Conservation (phyloP, 2,888 invertebrate genomes). For the Drosophila demipolita region DNA sequence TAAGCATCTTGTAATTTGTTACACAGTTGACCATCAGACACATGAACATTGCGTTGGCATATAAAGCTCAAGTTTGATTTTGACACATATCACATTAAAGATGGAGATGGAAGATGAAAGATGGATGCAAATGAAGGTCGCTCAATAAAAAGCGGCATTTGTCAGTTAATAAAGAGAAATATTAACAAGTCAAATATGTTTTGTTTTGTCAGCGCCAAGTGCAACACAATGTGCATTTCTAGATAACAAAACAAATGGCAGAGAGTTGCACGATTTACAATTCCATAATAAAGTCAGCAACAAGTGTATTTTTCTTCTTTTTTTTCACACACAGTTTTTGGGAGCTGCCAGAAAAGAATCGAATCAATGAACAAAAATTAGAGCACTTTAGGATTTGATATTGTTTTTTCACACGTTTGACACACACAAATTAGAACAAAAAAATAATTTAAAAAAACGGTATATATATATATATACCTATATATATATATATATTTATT, state of each 20-base stretch:
- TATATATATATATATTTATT: not conserved
- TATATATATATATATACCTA: not conserved
- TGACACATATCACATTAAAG: slow-evolving; percentile 8
- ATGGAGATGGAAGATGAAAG: slow-evolving; percentile 1
- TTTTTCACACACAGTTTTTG: slow-evolving; percentile 3
- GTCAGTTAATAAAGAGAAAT: not conserved
- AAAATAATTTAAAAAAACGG: slow-evolving; percentile 12
- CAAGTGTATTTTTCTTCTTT: not conserved
- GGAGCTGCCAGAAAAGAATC: slow-evolving; percentile 27
- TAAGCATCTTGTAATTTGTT: slow-evolving; percentile 32
- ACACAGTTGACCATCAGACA: slow-evolving; percentile 21
- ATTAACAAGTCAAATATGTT: slow-evolving; percentile 28
- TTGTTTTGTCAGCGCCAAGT: slow-evolving; percentile 4
- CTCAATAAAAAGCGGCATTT: slow-evolving; percentile 13
- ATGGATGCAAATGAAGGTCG: slow-evolving; percentile 41
- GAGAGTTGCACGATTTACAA: not conserved
- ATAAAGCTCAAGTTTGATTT: slow-evolving; percentile 48
- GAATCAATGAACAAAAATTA: slow-evolving; percentile 52
- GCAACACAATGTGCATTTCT: slow-evolving; percentile 6
- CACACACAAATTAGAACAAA: slow-evolving; percentile 26
- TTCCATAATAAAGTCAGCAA: slow-evolving; percentile 1
- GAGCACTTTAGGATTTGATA: slow-evolving; percentile 36
- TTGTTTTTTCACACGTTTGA: slow-evolving; percentile 55
- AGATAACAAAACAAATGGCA: slow-evolving; percentile 18
- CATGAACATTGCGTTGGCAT: slow-evolving; percentile 8